Percentiles rank a stretch among this genome's conserved stretches.
phyloP scores from a whole-genome alignment of 2,797 vertebrate genomes.

The Pteronotus mesoamericanus region DNA sequence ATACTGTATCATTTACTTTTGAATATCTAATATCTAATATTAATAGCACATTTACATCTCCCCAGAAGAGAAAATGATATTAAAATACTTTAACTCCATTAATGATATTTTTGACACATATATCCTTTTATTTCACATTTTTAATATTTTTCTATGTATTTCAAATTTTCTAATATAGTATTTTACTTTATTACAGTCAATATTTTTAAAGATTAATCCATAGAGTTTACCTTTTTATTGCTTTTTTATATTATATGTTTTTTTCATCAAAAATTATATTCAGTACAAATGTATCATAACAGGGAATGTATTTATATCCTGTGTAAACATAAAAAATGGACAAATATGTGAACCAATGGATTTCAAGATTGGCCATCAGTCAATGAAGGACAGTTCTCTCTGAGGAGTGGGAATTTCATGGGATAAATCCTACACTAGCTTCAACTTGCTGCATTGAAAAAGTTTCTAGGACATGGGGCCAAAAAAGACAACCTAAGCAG shows the following conservation, averaged over 20 bases:
- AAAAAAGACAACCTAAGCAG: neutral
- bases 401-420: neutral
- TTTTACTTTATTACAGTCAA: neutral
- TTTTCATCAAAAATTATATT: neutral
- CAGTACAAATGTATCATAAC: neutral
- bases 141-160: neutral
- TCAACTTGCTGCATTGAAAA: neutral
- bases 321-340: neutral
- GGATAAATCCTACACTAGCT: neutral
- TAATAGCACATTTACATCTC: neutral
- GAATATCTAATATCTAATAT: neutral
- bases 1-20: neutral
- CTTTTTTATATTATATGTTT: neutral
- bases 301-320: neutral
- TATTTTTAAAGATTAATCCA: neutral
- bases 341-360: neutral
- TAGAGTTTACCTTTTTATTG: neutral
- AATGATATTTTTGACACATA: neutral
- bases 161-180: neutral
- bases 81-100: neutral
- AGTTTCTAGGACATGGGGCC: neutral
- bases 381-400: neutral
- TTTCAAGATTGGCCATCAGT: neutral
- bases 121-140: neutral
- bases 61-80: neutral